phyloP scores from a whole-genome alignment of 2,888 invertebrate species.

The Eudemis profundana region DNA sequence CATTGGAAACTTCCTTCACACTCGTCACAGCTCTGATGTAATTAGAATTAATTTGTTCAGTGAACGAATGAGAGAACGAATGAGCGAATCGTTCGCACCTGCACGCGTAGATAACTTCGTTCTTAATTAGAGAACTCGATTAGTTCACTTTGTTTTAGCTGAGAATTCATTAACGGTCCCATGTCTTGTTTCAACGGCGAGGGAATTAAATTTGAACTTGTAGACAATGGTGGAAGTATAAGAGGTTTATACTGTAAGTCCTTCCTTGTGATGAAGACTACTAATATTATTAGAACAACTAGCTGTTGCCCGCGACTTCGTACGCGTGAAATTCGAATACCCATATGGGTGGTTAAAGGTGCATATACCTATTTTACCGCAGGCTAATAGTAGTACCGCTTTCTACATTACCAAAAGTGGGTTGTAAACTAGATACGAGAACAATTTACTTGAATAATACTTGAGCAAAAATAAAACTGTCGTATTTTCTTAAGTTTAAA shows the following conservation, averaged over 20 bases:
- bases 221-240: background rate
- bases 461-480: no score
- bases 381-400: no score
- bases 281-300: no score
- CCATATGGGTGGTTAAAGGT: no score
- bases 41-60: conserved; percentile 36
- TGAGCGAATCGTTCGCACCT: conserved; percentile 40
- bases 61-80: conserved; percentile 27
- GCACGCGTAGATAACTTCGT: conserved; percentile 42
- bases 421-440: no score
- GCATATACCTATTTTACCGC: no score
- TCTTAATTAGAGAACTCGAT: conserved; percentile 41
- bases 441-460: no score
- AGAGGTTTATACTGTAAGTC: background rate
- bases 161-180: conserved; percentile 20
- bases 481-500: no score
- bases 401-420: no score
- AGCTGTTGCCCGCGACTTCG: no score
- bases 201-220: conserved; percentile 3
- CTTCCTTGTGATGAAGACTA: no score
- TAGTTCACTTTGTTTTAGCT: conserved; percentile 36
- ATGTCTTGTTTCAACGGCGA: conserved; percentile 8
- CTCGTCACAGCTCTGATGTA: conserved; percentile 26
- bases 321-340: no score
- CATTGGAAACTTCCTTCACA: conserved; percentile 3